phyloP scores from a whole-genome alignment of 2,888 invertebrate species.

The Sicus ferrugineus region DNA sequence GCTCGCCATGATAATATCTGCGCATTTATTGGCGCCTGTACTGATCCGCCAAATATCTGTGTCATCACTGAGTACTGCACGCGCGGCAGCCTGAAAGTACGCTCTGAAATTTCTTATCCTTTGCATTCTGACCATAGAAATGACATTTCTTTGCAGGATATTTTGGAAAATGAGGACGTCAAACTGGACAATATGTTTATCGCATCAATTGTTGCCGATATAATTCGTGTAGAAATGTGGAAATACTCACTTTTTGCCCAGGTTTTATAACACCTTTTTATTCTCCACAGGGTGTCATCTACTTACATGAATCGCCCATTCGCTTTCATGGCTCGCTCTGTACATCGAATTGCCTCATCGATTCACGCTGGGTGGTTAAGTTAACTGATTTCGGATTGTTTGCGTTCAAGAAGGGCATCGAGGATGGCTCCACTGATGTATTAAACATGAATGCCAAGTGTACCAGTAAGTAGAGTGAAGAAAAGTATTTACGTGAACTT shows the following conservation, averaged over 20 bases:
- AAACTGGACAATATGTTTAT: constrained; percentile 96
- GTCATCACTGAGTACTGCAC: constrained; percentile 90
- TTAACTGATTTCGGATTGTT: constrained; percentile 90
- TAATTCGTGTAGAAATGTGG: constrained; percentile 76
- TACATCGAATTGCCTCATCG: constrained; percentile 91
- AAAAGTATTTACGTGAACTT: too few species aligned
- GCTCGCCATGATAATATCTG: constrained; percentile 91
- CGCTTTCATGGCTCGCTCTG: constrained; percentile 87
- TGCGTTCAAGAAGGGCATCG: constrained; percentile 79
- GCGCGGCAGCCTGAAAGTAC: constrained; percentile 88
- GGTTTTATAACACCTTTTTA: constrained; percentile 4
- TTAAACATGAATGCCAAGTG: constrained; percentile 70
- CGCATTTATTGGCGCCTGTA: constrained; percentile 90
- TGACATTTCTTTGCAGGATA: too few species aligned
- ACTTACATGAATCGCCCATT: constrained; percentile 86
- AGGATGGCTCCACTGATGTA: constrained; percentile 72
- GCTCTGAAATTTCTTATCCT: not conserved
- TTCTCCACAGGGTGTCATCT: constrained; percentile 80
- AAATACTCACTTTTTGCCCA: not conserved
- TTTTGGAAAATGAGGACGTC: constrained; percentile 93
- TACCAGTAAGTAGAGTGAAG: constrained; percentile 77
- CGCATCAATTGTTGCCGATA: constrained; percentile 92
- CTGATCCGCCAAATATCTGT: constrained; percentile 89
- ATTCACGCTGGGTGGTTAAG: constrained; percentile 95
- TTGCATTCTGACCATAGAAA: constrained; percentile 18